Conservation (phyloP, 1,140 invertebrate species). For the Brachionus calyciflorus region DNA sequence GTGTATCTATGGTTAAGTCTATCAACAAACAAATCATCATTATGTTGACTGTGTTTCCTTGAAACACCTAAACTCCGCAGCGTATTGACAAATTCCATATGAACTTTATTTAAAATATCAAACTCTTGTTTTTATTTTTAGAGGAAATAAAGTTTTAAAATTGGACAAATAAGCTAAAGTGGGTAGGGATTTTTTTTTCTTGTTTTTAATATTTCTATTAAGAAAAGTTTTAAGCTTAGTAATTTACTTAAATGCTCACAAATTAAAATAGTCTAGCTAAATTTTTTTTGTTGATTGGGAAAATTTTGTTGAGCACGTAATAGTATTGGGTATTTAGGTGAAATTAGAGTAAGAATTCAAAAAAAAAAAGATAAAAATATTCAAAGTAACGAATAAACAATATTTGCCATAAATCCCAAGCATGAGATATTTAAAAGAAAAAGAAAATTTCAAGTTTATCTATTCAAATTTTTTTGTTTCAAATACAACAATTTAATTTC, state of each 20-base stretch:
- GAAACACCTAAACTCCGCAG: constrained; percentile 14
- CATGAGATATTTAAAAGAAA: constrained; percentile 32
- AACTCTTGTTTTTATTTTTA: too few relatives aligned
- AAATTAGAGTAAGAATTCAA: neutral
- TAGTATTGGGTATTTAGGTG: neutral
- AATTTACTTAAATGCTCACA: too few relatives aligned
- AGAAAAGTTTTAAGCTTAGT: too few relatives aligned
- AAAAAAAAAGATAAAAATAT: constrained; percentile 6
- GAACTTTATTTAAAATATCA: too few relatives aligned
- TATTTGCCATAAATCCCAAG: neutral
- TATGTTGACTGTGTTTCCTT: constrained; percentile 12
- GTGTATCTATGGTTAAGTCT: constrained; percentile 64
- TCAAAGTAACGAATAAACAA: constrained; percentile 21
- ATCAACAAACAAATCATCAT: constrained; percentile 65
- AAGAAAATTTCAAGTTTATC: constrained; percentile 28
- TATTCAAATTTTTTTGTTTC: constrained; percentile 11
- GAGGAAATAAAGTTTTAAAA: too few relatives aligned
- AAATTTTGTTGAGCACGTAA: constrained; percentile 3
- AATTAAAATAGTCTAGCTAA: too few relatives aligned
- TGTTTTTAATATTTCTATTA: too few relatives aligned
- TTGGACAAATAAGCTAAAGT: too few relatives aligned
- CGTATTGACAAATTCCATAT: constrained; percentile 37
- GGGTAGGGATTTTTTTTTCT: too few relatives aligned
- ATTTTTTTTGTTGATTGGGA: too few relatives aligned
- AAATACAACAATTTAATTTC: constrained; percentile 21